Evolutionary conservation across 2,113 vertebrate genomes (phyloP).

Genomic region (Mus spicilegus): DNA sequence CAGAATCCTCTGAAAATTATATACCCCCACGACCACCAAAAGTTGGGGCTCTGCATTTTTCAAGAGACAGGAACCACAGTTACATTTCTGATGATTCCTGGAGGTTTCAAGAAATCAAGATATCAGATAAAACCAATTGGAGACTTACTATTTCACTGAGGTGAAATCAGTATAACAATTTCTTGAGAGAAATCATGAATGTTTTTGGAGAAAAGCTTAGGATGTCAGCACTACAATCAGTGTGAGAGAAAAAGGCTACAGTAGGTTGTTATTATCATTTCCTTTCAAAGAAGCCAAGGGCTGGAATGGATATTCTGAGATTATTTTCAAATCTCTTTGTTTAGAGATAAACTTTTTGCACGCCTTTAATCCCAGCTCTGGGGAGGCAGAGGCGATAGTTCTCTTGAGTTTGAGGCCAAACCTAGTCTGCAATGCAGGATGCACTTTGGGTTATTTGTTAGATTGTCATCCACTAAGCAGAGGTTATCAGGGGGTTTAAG

Average conservation of each 20-base stretch:
- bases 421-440: not conserved
- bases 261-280: not conserved
- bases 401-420: not conserved
- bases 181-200: not conserved
- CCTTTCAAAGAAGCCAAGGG: slow-evolving; percentile 21
- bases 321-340: slow-evolving; percentile 52
- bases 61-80: not conserved
- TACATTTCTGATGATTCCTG: slow-evolving; percentile 42
- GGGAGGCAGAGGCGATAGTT: not conserved
- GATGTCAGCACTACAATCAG: not conserved
- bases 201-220: slow-evolving; percentile 17
- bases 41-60: slow-evolving; percentile 2
- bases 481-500: not conserved
- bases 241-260: not conserved
- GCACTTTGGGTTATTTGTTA: slow-evolving; percentile 30
- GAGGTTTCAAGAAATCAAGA: slow-evolving; percentile 38
- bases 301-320: not conserved
- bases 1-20: not conserved
- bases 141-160: slow-evolving; percentile 29
- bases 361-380: not conserved
- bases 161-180: not conserved
- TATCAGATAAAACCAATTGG: slow-evolving; percentile 23
- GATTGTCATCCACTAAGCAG: slow-evolving; percentile 8
- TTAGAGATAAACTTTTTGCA: slow-evolving; percentile 43
- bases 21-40: not conserved